phyloP scores from a whole-genome alignment of 1,140 invertebrate species.

The Drosophila bipectinata region DNA sequence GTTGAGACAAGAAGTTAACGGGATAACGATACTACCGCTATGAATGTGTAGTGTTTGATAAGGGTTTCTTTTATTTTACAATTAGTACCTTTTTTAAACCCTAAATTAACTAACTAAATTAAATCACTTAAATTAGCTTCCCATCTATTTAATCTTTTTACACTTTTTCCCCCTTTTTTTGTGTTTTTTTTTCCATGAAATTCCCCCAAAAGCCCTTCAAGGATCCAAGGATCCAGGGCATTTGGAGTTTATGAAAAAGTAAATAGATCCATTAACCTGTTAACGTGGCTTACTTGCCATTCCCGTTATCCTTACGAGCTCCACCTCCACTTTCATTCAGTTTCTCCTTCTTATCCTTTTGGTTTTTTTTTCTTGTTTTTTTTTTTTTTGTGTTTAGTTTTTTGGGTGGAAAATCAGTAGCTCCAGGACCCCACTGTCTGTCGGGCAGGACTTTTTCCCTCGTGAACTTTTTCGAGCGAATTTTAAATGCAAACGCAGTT shows the following conservation, averaged over 20 bases:
- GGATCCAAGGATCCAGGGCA: background rate
- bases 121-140: too few relatives aligned
- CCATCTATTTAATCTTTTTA: background rate
- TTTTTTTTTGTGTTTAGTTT: background rate
- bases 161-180: background rate
- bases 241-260: constrained; percentile 31
- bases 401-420: background rate
- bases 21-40: background rate
- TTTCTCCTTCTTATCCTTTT: background rate
- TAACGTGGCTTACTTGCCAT: constrained; percentile 29
- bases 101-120: too few relatives aligned
- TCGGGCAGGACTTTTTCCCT: background rate
- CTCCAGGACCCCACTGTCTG: background rate
- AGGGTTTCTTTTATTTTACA: too few relatives aligned
- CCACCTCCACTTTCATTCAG: background rate
- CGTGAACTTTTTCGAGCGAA: constrained; percentile 15
- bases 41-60: too few relatives aligned
- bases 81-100: too few relatives aligned
- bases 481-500: constrained; percentile 63
- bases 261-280: constrained; percentile 44
- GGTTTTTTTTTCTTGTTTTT: background rate
- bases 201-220: background rate
- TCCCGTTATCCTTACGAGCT: constrained; percentile 1
- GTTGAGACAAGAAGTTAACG: background rate
- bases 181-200: background rate